Evolutionary conservation across 2,113 vertebrate genomes (phyloP), one percentile per base, ranked within the genome.

Genomic region (Crocuta crocuta): DNA sequence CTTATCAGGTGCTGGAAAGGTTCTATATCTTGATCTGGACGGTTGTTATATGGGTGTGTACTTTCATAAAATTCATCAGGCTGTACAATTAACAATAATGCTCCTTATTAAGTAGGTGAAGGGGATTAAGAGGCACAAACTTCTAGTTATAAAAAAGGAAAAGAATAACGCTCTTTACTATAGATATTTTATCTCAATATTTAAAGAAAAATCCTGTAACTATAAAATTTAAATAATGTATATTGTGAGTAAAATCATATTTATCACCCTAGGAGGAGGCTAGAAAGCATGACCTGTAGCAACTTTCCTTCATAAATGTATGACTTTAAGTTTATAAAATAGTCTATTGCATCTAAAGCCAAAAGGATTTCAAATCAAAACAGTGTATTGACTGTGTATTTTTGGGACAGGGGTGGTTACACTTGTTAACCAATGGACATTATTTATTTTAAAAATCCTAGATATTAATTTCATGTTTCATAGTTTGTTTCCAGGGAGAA

Each of bases 401-500:
- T 70, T 31, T 48, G 8, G 53, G 26, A 17, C 50, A 53, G 3
- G 11, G 10, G 5, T 19, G 66, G 19, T 74, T 24, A 66, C 1
- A 87, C 70, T 92, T 95, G 78, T 89, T 58, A 87, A 78, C 70
- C 28, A 89, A 85, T 39, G 15, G 31, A 87, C n/a, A 61, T 65
- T 71, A 83, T 95, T 90, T 33, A 92, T 85, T 97, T 86, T 79
- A 63, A 93, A 80, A 95, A 48, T 78, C 92, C 26, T 87, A 97
- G n/a, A 81, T 24, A 94, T 50, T 96, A 98, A 76, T 88, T 92
- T 92, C 33, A 74, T 92, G 81, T 78, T 97, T 95, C 97, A 95
- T 55, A 92, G 95, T 84, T 96, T 86, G 95, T 95, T 90, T 97
- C 84, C 63, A 94, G 76, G 53, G 82, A 98, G 91, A 92, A 95